Evolutionary conservation across 2,113 vertebrate species (phyloP).

Genomic region (Eulacestoma nigropectus): DNA sequence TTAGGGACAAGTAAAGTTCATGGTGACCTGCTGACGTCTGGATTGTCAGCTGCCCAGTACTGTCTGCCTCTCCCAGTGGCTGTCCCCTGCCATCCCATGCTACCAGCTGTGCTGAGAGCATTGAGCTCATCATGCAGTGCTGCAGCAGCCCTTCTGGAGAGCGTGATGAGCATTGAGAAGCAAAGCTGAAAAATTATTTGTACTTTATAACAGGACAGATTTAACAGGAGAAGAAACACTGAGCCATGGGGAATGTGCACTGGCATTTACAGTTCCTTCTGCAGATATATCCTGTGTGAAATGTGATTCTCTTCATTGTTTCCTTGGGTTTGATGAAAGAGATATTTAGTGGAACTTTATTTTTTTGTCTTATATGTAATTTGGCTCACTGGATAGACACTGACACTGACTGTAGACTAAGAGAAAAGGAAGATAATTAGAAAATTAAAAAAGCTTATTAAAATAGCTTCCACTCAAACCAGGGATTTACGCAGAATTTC

Average conservation of each 20-base stretch:
- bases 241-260: rapidly evolving
- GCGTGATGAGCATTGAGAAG: rapidly evolving
- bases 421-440: background rate
- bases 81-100: background rate
- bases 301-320: background rate
- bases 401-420: background rate
- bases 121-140: rapidly evolving
- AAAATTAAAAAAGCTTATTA: background rate
- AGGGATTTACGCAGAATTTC: background rate
- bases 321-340: background rate
- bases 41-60: background rate
- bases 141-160: background rate
- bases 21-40: background rate
- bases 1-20: background rate
- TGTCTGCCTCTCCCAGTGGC: background rate
- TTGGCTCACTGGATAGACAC: background rate
- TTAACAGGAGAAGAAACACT: background rate
- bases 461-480: background rate
- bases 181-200: background rate
- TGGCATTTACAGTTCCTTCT: background rate
- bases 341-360: background rate
- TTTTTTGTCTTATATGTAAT: background rate
- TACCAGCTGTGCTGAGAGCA: background rate
- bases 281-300: background rate
- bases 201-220: background rate